Evolutionary conservation across 2,113 vertebrate species (phyloP).

Genomic region (Ochotona princeps): DNA sequence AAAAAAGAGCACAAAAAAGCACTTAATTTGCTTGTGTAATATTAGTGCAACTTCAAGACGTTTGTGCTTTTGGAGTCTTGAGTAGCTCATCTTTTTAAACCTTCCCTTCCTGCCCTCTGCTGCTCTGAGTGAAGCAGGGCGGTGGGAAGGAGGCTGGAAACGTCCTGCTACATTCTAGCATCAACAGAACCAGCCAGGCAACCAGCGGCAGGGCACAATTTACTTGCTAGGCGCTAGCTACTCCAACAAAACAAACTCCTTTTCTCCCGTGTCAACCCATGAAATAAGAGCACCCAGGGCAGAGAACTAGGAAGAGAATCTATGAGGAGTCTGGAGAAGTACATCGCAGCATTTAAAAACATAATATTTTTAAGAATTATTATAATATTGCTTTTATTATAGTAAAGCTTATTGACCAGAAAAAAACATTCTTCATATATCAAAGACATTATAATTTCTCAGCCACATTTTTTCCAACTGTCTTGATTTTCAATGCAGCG

Average conservation of each 20-base stretch:
- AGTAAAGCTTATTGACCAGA: background rate
- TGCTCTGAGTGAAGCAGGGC: background rate
- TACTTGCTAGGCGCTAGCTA: background rate
- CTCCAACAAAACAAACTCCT: background rate
- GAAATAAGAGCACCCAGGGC: background rate
- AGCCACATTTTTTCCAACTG: background rate
- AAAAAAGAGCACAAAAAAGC: background rate
- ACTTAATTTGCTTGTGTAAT: background rate
- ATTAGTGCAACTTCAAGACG: slow-evolving; percentile 1
- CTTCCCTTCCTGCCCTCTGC: background rate
- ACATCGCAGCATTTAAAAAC: background rate
- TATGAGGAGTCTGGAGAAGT: background rate
- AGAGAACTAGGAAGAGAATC: slow-evolving; percentile 31
- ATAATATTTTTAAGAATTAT: background rate
- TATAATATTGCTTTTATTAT: background rate
- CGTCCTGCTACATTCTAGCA: background rate
- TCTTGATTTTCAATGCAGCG: background rate
- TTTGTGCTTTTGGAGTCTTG: background rate
- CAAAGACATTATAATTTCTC: background rate
- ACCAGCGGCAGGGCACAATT: background rate
- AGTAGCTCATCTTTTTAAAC: background rate
- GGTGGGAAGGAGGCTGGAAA: background rate
- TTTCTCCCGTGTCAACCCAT: background rate
- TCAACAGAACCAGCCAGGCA: background rate
- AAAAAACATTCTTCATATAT: background rate